phyloP scores from a whole-genome alignment of 2,888 invertebrate species.

The Volucella zonaria region DNA sequence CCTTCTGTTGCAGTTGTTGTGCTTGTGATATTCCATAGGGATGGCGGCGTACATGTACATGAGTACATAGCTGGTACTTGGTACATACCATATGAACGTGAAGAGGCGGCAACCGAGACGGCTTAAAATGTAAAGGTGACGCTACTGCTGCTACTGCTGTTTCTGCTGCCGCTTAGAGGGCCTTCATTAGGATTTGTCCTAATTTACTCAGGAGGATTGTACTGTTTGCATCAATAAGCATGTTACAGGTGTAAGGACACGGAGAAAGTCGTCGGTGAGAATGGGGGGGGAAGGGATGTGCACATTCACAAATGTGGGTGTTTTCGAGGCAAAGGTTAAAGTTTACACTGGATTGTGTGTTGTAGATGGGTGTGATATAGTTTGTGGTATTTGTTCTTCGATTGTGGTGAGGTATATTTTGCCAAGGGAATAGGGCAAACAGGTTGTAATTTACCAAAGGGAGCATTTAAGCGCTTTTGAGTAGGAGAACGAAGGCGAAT shows the following conservation, averaged over 20 bases:
- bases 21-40: slow-evolving; percentile 50
- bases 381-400: slow-evolving; percentile 67
- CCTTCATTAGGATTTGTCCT: slow-evolving; percentile 71
- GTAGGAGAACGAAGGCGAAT: slow-evolving; percentile 5
- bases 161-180: slow-evolving; percentile 45
- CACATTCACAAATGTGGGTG: slow-evolving; percentile 9
- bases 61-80: slow-evolving; percentile 1
- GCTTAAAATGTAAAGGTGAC: slow-evolving; percentile 25
- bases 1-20: slow-evolving; percentile 24
- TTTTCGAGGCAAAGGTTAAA: slow-evolving; percentile 62
- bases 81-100: not conserved
- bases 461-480: slow-evolving; percentile 57
- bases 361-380: slow-evolving; percentile 32
- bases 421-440: slow-evolving; percentile 28
- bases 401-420: slow-evolving; percentile 43
- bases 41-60: slow-evolving; percentile 4
- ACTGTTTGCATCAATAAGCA: slow-evolving; percentile 71
- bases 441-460: slow-evolving; percentile 67
- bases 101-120: not conserved
- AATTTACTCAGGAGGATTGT: slow-evolving; percentile 72
- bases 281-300: slow-evolving; percentile 14
- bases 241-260: slow-evolving; percentile 10
- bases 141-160: too few species aligned
- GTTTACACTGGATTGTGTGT: slow-evolving; percentile 56
- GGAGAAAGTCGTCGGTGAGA: slow-evolving; percentile 58